A percentile compares a stretch with the other conserved stretches of the same genome.
Evolutionary conservation across 2,888 invertebrate genomes (phyloP).

Genomic region (Drosophila ezoana): DNA sequence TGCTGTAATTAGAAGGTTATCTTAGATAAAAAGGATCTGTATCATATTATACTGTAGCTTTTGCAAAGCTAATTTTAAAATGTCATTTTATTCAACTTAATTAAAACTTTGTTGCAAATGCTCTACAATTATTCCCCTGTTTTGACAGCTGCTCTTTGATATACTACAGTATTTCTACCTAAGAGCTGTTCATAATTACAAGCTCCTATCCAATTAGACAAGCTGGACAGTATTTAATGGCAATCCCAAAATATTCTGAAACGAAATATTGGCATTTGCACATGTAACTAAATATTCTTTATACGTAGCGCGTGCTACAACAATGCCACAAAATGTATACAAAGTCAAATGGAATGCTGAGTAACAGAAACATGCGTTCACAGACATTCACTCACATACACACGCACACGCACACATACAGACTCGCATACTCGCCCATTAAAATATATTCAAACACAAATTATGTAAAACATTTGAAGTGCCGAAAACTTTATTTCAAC

Average conservation of each 20-base stretch:
- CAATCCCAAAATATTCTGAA: slow-evolving; percentile 5
- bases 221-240: not conserved
- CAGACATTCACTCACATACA: slow-evolving; percentile 2
- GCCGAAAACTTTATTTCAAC: slow-evolving; percentile 63
- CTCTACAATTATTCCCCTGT: not conserved
- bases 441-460: slow-evolving; percentile 58
- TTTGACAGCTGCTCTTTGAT: not conserved
- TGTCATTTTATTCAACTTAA: too few relatives aligned
- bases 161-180: not conserved
- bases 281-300: slow-evolving; percentile 36
- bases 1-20: too few relatives aligned
- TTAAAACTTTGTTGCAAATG: not conserved
- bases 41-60: too few relatives aligned
- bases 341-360: slow-evolving; percentile 21
- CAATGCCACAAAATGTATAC: slow-evolving; percentile 33
- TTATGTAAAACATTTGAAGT: slow-evolving; percentile 66
- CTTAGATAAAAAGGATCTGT: too few relatives aligned
- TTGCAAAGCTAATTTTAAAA: too few relatives aligned
- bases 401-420: not conserved
- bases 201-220: not conserved
- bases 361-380: not conserved
- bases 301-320: slow-evolving; percentile 24
- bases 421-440: slow-evolving; percentile 3
- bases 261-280: slow-evolving; percentile 6
- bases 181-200: not conserved